These are phyloP conservation scores for Porites australiensis DNA, from an alignment of 64 coral and sea anemone genomes.

Conservation along the genomic window DNA sequence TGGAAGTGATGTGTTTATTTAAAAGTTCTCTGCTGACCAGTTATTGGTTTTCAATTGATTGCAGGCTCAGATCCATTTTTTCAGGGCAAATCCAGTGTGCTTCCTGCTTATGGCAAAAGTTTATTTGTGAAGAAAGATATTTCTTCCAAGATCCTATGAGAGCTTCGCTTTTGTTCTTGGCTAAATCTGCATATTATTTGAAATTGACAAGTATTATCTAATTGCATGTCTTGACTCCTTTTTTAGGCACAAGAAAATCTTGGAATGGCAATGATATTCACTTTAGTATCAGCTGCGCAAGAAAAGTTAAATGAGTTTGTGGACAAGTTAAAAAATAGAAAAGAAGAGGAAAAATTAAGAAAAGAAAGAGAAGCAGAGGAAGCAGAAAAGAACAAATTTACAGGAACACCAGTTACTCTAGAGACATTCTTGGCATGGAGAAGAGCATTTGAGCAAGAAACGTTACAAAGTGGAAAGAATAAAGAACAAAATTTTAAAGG, in stretches of 20 bases:
- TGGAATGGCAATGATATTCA: conserved; percentile 99
- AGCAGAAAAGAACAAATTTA: conserved; percentile 78
- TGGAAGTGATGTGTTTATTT: no score
- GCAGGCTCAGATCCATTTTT: no score
- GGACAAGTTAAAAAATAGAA: conserved; percentile 67
- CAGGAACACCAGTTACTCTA: conserved; percentile 89
- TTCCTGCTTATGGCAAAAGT: no score
- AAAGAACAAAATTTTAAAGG: conserved; percentile 67
- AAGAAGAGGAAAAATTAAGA: conserved; percentile 79
- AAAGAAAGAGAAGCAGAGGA: conserved; percentile 92
- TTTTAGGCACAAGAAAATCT: conserved; percentile 92
- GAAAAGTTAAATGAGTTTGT: conserved; percentile 92
- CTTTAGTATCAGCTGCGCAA: conserved; percentile 92
- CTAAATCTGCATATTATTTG: no score
- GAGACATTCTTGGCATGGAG: conserved; percentile 95
- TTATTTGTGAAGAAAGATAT: no score
- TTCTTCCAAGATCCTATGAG: no score
- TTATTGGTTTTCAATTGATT: no score
- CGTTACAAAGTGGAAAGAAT: conserved; percentile 51
- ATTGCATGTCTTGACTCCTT: background rate
- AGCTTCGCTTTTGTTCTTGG: no score
- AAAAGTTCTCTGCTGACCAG: no score
- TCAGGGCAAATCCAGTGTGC: no score
- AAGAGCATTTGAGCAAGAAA: conserved; percentile 90
- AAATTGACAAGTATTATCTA: no score